Evolutionary conservation across 2,797 vertebrate genomes (phyloP).

Genomic region (Cyclura pinguis): DNA sequence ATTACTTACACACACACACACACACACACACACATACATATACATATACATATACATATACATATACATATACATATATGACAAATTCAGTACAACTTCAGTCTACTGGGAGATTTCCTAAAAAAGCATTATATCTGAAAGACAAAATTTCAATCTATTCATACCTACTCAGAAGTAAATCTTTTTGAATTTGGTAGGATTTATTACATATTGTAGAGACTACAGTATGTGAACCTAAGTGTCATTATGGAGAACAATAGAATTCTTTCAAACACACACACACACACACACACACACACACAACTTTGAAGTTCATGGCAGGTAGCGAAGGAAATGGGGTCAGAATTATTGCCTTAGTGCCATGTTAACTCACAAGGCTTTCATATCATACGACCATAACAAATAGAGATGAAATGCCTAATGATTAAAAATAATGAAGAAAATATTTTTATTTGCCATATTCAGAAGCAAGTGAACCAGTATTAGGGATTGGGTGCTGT

Average conservation of each 20-base stretch:
- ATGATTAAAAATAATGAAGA: not conserved
- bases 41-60: not conserved
- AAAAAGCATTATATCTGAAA: not conserved
- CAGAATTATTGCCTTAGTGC: not conserved
- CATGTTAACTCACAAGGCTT: not conserved
- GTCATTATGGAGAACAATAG: not conserved
- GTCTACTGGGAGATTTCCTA: not conserved
- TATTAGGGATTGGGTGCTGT: not conserved
- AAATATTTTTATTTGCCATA: not conserved
- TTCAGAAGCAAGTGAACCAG: not conserved
- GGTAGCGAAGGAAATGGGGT: not conserved
- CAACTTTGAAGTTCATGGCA: not conserved
- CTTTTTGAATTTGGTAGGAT: not conserved
- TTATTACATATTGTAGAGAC: not conserved
- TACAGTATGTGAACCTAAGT: not conserved
- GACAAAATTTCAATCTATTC: not conserved
- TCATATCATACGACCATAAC: no score
- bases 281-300: no score
- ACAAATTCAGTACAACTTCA: not conserved
- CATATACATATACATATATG: not conserved
- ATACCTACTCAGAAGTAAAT: not conserved
- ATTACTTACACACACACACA: not conserved
- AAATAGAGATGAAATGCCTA: not conserved
- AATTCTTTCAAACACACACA: no score
- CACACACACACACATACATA: not conserved